A percentile compares a stretch with the other conserved stretches of the same genome.
Evolutionary conservation across 23 tunicate species (phyloP).

Genomic region (Ascidia mentula): DNA sequence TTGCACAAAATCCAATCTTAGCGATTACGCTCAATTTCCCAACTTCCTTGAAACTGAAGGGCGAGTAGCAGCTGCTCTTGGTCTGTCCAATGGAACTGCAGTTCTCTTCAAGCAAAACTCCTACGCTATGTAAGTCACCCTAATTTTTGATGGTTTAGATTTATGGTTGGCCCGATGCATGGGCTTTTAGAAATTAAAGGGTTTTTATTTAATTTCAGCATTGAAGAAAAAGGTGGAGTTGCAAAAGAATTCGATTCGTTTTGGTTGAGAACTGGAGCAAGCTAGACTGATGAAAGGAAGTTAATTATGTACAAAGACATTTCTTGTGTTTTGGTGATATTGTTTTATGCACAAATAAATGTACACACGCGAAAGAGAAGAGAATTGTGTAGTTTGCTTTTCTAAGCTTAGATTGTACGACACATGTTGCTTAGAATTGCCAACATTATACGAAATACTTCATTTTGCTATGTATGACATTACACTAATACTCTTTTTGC

Average conservation of each 20-base stretch:
- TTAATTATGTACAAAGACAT: too few relatives aligned
- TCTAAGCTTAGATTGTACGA: too few relatives aligned
- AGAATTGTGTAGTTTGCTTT: too few relatives aligned
- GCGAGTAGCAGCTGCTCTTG: neutral
- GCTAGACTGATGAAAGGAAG: too few relatives aligned
- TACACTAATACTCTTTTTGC: too few relatives aligned
- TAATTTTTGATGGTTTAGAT: neutral
- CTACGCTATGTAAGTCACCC: neutral
- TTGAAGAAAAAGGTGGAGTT: conserved; percentile 5
- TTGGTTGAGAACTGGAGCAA: too few relatives aligned
- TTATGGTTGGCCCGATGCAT: neutral
- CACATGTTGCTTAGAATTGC: too few relatives aligned
- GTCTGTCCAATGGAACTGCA: neutral
- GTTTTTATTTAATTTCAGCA: conserved; percentile 9
- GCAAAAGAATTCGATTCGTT: conserved; percentile 7
- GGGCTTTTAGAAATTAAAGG: neutral
- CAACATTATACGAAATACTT: too few relatives aligned
- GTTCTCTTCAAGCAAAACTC: neutral
- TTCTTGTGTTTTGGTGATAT: too few relatives aligned
- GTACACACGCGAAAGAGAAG: too few relatives aligned
- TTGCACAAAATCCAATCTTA: neutral
- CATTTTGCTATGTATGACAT: too few relatives aligned
- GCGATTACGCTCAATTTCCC: neutral
- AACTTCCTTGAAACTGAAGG: neutral
- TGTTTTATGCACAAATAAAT: too few relatives aligned